Base-by-base conservation (phyloP, 2,888 invertebrate species). In the Caenorhabditis sp. region DNA sequence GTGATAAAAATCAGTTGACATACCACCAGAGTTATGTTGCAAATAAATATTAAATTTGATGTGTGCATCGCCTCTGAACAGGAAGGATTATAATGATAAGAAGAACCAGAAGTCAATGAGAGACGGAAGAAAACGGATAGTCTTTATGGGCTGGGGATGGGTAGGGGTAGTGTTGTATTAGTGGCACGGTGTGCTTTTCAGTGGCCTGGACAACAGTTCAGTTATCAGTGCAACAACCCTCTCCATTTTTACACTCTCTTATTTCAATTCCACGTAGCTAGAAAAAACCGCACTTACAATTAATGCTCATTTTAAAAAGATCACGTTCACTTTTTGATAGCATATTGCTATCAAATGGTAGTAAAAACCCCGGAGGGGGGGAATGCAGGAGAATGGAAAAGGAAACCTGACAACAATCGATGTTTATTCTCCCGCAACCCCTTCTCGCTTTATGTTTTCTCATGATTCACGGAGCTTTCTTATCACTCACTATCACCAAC, bases 21-120 rank as follows among this genome's bases (percentile, higher is more conserved):
- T 44, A 80, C 80, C 18, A 82, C 79, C 8, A 81, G 61, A 28
- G 64, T 18, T 4, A 84, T 51, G 40, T 84, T 84, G 37, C 80
- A 80, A 15, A 69, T 35, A 28, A 80, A 65, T 18, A 80, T 74
- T 22, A 74, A 35, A 26, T 62, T 74, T 11, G 80, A 74, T 2
- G 80, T 70, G 13, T 76, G 80, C 80, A 80, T 80, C 35, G 15
- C 2, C 15, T 40, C 69, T 68, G 61, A 61, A 68, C 60, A 3
- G 24, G 15, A 50, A 6, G 4, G 32, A 9, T 28, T 9, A 11
- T 26, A 37, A 1, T 47, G 24, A 50, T 22, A 51, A 20, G 56
- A 50, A 18, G 15, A 37, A 40, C 0, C 22, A 9, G 0, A n/a
- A 40, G 37, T 26, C 32, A 32, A n/a, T n/a, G n/a, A n/a, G n/a